Percentiles rank a stretch among this genome's conserved stretches.
These are phyloP conservation scores for Cheilosia vulpina DNA, from an alignment of 2,888 invertebrate species.

Conservation along the genomic window DNA sequence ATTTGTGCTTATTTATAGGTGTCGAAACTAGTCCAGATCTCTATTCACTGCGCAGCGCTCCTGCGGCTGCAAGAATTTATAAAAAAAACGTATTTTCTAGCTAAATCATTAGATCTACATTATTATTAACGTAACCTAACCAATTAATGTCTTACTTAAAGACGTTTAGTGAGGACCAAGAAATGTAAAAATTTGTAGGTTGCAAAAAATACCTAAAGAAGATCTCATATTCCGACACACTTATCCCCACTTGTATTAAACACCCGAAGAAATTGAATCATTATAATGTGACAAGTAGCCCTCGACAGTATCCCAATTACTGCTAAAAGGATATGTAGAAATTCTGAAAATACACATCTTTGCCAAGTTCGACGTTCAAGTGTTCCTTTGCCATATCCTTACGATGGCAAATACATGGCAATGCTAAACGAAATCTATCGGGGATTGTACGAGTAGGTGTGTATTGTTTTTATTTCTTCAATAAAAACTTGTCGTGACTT, in stretches of 20 bases:
- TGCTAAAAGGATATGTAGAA: conserved; percentile 1
- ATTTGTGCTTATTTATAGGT: too few relatives aligned
- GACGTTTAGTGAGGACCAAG: too few relatives aligned
- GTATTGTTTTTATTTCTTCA: background rate
- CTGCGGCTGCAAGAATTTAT: too few relatives aligned
- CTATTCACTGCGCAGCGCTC: too few relatives aligned
- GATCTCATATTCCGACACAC: background rate
- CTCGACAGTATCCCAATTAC: conserved; percentile 33
- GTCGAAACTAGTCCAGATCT: too few relatives aligned
- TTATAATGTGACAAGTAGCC: conserved; percentile 15
- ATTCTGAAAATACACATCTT: conserved; percentile 11
- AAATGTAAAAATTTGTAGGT: too few relatives aligned
- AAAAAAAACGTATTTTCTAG: too few relatives aligned
- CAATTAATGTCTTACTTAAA: too few relatives aligned
- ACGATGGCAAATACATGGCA: background rate
- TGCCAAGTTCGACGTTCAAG: conserved; percentile 13
- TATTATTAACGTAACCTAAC: too few relatives aligned
- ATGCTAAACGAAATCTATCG: background rate
- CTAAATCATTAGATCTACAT: too few relatives aligned
- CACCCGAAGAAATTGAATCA: background rate
- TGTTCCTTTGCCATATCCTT: background rate
- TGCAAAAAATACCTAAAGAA: background rate
- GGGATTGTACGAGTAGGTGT: background rate
- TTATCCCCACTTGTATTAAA: background rate
- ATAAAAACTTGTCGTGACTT: conserved; percentile 49